Base-by-base conservation (phyloP, 2,888 invertebrate species). In the Craniophora ligustri region DNA sequence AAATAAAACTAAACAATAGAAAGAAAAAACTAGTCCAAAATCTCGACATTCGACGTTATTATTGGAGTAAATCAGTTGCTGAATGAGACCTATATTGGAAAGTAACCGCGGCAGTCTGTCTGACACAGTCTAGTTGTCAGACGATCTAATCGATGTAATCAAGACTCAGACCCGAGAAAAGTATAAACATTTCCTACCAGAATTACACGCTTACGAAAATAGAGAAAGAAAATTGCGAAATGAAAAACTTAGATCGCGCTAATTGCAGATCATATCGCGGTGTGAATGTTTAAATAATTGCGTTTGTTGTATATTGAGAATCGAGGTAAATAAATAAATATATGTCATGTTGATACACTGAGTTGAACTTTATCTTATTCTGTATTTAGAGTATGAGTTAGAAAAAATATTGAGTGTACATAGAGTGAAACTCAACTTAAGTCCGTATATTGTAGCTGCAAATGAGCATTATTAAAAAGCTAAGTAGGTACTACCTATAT, bases 61-160 rank as follows among this genome's bases (percentile, higher is more conserved):
- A 14, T 38, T 26, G n/a, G 21, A 19, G 2, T 13, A 6, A 39
- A 39, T 19, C 64, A 45, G 45, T 18, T n/a, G 5, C 23, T 63
- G 13, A 63, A 40, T 26, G 3, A 36, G 34, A 32, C 30, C 28
- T 28, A 50, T 31, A 47, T 49, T 39, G 51, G 64, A 67, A 69
- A 69, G 69, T 36, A 30, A 32, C 44, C 21, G 26, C 40, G 16
- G 6, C 23, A 14, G 30, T 11, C 26, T 5, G 19, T 7, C 46
- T 59, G 59, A 67, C 65, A 69, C 69, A 69, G 69, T 72, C 69
- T 69, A 49, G 40, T 72, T 53, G 59, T 23, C 51, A 58, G 36
- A 50, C 69, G 40, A 75, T 79, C 75, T 77, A 72, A 79, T 77
- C 75, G 48, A 56, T 65, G 57, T 57, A 48, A 64, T 70, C 61